These are phyloP conservation scores for Pseudomyrmex concolor DNA, from an alignment of 1,140 invertebrate genomes.

Conservation along the genomic window DNA sequence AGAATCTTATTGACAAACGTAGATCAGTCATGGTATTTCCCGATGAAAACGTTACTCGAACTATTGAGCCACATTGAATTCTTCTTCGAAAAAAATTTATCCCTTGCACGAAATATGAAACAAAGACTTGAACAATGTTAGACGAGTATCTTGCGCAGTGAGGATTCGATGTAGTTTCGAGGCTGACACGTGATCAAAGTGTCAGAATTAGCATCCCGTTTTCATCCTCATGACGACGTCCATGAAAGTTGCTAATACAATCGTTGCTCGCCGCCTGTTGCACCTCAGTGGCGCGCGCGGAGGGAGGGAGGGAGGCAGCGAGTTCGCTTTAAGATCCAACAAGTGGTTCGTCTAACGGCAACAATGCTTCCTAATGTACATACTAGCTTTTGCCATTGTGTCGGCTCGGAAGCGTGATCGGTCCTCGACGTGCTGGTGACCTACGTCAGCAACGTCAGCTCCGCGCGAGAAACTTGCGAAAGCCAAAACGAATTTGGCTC, in stretches of 20 bases:
- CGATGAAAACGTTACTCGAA: not conserved
- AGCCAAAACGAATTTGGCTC: constrained; percentile 65
- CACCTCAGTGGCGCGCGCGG: constrained; percentile 29
- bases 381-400: constrained; percentile 44
- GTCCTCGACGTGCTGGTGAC: constrained; percentile 47
- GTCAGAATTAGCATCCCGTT: constrained; percentile 58
- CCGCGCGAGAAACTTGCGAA: constrained; percentile 54
- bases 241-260: constrained; percentile 70
- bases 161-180: constrained; percentile 31
- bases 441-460: constrained; percentile 43
- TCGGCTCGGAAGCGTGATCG: constrained; percentile 34
- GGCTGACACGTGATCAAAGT: constrained; percentile 7
- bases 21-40: not conserved
- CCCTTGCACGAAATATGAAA: constrained; percentile 28
- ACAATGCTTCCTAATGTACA: constrained; percentile 72
- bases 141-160: not conserved
- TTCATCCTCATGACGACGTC: constrained; percentile 29
- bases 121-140: constrained; percentile 16
- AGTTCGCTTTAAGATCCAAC: constrained; percentile 73
- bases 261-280: constrained; percentile 64
- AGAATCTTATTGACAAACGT: not conserved
- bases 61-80: not conserved
- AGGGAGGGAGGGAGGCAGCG: not conserved
- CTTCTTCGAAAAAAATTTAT: constrained; percentile 6
- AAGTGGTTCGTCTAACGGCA: constrained; percentile 76